These are phyloP conservation scores for Amphipoea oculea DNA, from an alignment of 2,888 invertebrate species.

Conservation along the genomic window DNA sequence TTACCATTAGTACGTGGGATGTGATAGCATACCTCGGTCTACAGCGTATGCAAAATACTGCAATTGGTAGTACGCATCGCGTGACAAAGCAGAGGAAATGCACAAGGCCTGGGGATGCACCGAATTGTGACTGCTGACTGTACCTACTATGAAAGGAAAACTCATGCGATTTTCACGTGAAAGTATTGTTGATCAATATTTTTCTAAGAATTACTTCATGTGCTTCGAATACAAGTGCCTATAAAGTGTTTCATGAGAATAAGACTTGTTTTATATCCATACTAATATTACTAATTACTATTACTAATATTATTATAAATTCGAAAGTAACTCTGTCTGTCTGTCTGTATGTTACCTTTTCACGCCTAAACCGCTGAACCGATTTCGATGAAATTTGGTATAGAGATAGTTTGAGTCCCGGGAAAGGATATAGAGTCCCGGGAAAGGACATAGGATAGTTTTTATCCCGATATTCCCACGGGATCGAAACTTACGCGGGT, in stretches of 20 bases:
- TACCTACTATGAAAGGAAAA: slow-evolving; percentile 54
- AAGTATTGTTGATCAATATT: not conserved
- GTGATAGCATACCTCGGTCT: slow-evolving; percentile 24
- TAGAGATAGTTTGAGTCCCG: too few species aligned
- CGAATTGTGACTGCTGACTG: slow-evolving; percentile 66
- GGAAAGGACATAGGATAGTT: too few species aligned
- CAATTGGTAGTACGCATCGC: slow-evolving; percentile 58
- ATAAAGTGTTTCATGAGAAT: not conserved
- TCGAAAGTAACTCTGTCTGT: too few species aligned
- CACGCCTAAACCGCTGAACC: too few species aligned
- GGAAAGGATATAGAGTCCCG: too few species aligned
- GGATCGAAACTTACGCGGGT: too few species aligned
- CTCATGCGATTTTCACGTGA: slow-evolving; percentile 41
- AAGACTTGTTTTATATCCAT: not conserved
- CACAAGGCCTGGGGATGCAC: slow-evolving; percentile 70
- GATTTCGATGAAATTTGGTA: too few species aligned
- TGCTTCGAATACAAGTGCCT: not conserved
- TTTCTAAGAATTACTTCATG: not conserved
- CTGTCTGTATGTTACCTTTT: too few species aligned
- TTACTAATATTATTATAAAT: too few species aligned
- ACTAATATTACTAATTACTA: too few species aligned
- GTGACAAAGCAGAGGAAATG: slow-evolving; percentile 70
- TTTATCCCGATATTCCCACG: too few species aligned
- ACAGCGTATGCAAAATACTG: slow-evolving; percentile 48
- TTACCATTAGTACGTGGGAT: not conserved